Base-by-base conservation (phyloP, 2,113 vertebrate genomes). In the Chaetops frenatus region DNA sequence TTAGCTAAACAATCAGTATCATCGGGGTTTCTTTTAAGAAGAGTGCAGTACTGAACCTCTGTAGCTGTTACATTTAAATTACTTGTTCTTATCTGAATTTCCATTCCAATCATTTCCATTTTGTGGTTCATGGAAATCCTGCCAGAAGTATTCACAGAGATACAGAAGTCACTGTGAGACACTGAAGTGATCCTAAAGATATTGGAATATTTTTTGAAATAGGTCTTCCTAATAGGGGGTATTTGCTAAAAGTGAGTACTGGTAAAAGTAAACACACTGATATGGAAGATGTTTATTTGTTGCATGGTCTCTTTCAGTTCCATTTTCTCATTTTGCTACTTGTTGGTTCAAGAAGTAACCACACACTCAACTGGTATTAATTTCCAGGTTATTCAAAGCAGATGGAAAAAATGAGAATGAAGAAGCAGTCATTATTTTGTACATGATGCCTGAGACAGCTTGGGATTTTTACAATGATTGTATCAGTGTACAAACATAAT, bases 361-460 rank as follows among this genome's bases (percentile, higher is more conserved):
- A 83, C 91, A 92, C 9, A 35, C 23, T 81, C 88, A 94, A 81
- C 64, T 91, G 92, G 69, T 82, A 36, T 69, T 96, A 81, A 93
- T 96, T 96, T 94, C 60, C 35, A 86, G 25, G 51, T 86, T 82
- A 91, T 91, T 81, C 69, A 97, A 94, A 96, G 64, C 96, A 97
- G 93, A 96, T 90, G 95, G 71, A 88, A 96, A 74, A 62, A 54
- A 62, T 80, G 71, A 74, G 61, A 90, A 80, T 29, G 25, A 95
- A 95, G 92, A 64, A 42, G 58, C 44, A 78, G 36, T 13, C 57
- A 44, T 93, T 91, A 88, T 84, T 11, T 40, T 65, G 64, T 73
- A 28, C 81, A 54, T 24, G 69, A 90, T 0, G 10, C 47, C 64
- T 0, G 6, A 94, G 61, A 77, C 15, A 64, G 19, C 15, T 66